These are phyloP conservation scores for Characodon lateralis DNA, from an alignment of 2,797 vertebrate species.

Conservation along the genomic window DNA sequence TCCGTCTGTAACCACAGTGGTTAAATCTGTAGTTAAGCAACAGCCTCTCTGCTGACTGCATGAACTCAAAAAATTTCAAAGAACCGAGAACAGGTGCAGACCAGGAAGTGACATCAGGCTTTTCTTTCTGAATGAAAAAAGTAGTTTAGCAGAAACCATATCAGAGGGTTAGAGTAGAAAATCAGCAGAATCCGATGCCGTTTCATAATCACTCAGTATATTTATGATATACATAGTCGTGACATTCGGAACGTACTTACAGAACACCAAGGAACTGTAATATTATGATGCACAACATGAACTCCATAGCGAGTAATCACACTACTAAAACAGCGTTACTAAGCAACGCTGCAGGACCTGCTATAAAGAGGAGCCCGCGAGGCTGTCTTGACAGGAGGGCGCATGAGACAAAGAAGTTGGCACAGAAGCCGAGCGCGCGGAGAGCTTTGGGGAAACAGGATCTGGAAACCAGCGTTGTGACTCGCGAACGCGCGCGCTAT, in stretches of 20 bases:
- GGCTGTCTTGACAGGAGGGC: conserved; percentile 33
- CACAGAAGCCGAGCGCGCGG: conserved; percentile 33
- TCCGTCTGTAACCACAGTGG: no score
- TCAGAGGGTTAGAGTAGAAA: background rate
- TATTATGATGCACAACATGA: background rate
- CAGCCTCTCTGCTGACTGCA: background rate
- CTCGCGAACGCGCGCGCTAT: background rate
- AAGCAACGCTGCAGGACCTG: conserved; percentile 25
- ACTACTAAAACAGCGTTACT: conserved; percentile 31
- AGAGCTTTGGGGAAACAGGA: conserved; percentile 3
- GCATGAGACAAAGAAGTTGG: conserved; percentile 32
- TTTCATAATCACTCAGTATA: background rate
- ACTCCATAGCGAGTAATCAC: background rate
- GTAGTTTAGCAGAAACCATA: background rate
- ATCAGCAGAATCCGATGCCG: background rate
- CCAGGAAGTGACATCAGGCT: no score
- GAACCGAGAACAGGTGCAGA: background rate
- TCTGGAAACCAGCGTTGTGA: background rate
- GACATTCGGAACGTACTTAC: background rate
- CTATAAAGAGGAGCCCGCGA: conserved; percentile 76
- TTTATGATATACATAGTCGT: background rate
- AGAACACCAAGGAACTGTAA: background rate
- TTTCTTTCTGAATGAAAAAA: background rate
- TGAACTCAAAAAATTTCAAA: background rate
- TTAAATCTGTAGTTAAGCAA: no score